Evolutionary conservation across 2,888 invertebrate species (phyloP), one percentile per base, ranked within the genome.

Genomic region (Plebejus anna): DNA sequence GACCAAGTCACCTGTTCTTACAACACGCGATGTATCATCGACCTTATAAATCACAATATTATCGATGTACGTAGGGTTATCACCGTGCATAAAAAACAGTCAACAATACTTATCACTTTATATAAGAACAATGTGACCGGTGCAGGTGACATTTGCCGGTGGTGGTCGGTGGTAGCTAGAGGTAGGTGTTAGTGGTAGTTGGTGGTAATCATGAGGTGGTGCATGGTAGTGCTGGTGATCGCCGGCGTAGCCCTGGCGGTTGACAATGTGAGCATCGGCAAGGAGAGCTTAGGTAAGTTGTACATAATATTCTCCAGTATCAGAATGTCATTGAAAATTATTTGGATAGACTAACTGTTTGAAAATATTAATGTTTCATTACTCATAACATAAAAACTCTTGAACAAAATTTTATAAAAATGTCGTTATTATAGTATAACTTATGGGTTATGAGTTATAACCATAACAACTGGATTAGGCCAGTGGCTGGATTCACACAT

Each of bases 221-320:
- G 81, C 87, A 81, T 88, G 78, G 84, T 87, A 77, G 78, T 88
- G 81, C 91, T 89, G 79, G 83, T 80, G 76, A 82, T 83, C 38
- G 71, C 89, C 79, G 91, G 91, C 78, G 83, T 85, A 76, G 86
- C 87, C 78, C 83, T 92, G 82, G 88, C 86, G 72, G 89, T 89
- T 78, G 73, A 71, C 78, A 79, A 57, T 75, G 79, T 84, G 71
- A 16, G 84, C 78, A 87, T 92, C 77, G 90, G 90, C 76, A 91
- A 88, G 81, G 90, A 90, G 13, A 82, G 76, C 38, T 79, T 92
- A 81, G 87, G 93, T 93, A 79, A 88, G 87, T 75, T 7, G 7
- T n/a, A 38, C 2, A 13, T 36, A 0, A 28, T 59, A n/a, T 7
- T n/a, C 0, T 0, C n/a, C 16, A 16, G 5, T 6, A 42, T 2